Conservation (phyloP, 2,888 invertebrate genomes). For the Helobdella robusta region DNA sequence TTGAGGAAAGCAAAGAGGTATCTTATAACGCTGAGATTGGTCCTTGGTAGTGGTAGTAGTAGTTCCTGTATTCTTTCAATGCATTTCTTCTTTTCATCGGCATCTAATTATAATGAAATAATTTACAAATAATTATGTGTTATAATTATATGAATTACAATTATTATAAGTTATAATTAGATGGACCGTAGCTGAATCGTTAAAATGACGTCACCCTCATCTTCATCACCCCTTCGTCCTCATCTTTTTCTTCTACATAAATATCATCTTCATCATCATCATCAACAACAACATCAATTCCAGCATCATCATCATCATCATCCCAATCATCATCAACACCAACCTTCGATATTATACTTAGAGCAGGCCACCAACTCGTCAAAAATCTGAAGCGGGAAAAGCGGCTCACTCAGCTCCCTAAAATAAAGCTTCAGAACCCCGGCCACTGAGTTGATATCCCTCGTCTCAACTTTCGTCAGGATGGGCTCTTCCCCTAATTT, state of each 20-base stretch:
- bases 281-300: constrained; percentile 10
- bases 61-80: constrained; percentile 47
- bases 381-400: constrained; percentile 81
- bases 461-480: constrained; percentile 74
- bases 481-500: constrained; percentile 78
- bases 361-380: constrained; percentile 74
- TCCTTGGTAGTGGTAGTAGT: constrained; percentile 67
- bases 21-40: constrained; percentile 78
- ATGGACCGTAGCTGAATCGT: too few relatives aligned
- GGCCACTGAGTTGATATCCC: constrained; percentile 87
- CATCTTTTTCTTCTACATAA: too few relatives aligned
- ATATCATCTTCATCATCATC: constrained; percentile 19
- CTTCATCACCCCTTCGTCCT: too few relatives aligned
- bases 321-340: constrained; percentile 1
- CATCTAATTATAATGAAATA: too few relatives aligned
- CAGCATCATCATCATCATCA: constrained; percentile 1
- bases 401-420: constrained; percentile 76
- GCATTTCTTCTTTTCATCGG: constrained; percentile 28
- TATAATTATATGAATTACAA: too few relatives aligned
- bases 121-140: too few relatives aligned
- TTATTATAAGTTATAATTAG: too few relatives aligned
- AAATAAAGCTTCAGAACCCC: constrained; percentile 88
- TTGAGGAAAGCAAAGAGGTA: constrained; percentile 91
- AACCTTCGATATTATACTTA: constrained; percentile 24
- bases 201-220: too few relatives aligned